phyloP scores from a whole-genome alignment of 2,113 vertebrate genomes.

The Cyprinodon variegatus region DNA sequence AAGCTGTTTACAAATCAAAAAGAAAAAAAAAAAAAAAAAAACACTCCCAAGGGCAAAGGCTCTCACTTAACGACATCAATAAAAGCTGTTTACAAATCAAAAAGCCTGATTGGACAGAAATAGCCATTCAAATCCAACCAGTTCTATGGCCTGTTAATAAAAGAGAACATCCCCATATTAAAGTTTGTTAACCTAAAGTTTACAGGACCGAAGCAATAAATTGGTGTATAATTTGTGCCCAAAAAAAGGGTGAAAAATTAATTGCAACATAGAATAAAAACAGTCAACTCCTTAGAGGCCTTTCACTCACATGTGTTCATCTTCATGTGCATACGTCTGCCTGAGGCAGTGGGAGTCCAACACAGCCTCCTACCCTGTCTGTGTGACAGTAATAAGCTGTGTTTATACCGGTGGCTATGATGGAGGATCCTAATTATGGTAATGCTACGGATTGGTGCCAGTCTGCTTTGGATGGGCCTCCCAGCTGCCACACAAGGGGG shows the following conservation, averaged over 20 bases:
- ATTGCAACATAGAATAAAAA: not conserved
- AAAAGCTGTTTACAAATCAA: slow-evolving; percentile 63
- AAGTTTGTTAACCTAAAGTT: not conserved
- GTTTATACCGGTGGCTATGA: slow-evolving; percentile 68
- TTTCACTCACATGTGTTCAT: not conserved
- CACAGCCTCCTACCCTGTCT: slow-evolving; percentile 34
- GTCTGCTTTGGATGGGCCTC: slow-evolving; percentile 52
- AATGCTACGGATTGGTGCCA: slow-evolving; percentile 63
- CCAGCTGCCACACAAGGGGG: slow-evolving; percentile 46
- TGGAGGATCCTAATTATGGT: slow-evolving; percentile 69
- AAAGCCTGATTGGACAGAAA: slow-evolving; percentile 32
- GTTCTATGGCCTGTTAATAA: slow-evolving; percentile 9
- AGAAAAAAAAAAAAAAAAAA: slow-evolving; percentile 16
- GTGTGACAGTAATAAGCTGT: slow-evolving; percentile 74
- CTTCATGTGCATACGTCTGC: slow-evolving; percentile 11
- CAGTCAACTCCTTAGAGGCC: not conserved
- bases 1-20: slow-evolving; percentile 62
- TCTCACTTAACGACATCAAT: slow-evolving; percentile 62
- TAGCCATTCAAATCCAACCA: slow-evolving; percentile 20
- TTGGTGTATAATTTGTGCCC: not conserved
- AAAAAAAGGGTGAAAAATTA: not conserved
- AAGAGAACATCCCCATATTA: slow-evolving; percentile 17
- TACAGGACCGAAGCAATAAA: not conserved
- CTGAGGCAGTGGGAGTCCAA: slow-evolving; percentile 22
- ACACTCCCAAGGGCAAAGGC: slow-evolving; percentile 27